Base-by-base conservation (phyloP, 2,113 vertebrate genomes). In the Peucedramus taeniatus region DNA sequence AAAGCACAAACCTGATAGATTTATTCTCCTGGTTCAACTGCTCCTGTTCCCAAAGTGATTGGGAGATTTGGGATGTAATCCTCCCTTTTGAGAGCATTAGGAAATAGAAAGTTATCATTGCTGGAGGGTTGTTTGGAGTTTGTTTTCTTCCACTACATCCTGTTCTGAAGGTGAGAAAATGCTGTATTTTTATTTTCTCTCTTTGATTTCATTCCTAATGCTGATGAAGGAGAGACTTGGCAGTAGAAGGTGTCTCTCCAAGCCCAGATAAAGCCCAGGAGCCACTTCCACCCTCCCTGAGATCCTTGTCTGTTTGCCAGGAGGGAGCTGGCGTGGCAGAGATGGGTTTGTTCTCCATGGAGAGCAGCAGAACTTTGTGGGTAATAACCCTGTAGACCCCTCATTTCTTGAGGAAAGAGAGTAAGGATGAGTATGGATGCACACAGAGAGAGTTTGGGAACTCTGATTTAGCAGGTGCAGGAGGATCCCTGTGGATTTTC, bases 51-150 rank as follows among this genome's bases (percentile, higher is more conserved):
- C 69, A 44, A 59, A 91, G 54, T 3, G 50, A 59, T 31, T 0
- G 4, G 2, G 83, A 81, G 89, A 81, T 96, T 81, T 87, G 86
- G 65, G 77, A 23, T 91, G 37, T 92, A 92, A 92, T 92, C 69
- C 80, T 81, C 68, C 45, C 44, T 49, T 94, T 81, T 70, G 53
- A 91, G 65, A 87, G 51, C 61, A 28, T 81, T 64, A 70, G 56
- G 65, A 71, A 56, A 23, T 13, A 59, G 23, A 42, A 84, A 47
- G 77, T 75, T 75, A 2, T 6, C 13, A 4, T 26, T 37, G 23
- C 77, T 59, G 60, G 82, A 78, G 56, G 50, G 24, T 50, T 81
- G 39, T 17, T 89, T 15, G 45, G 30, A 47, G 49, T 45, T 65
- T 0, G 0, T 87, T 86, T 93, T 56, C 31, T 66, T 79, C 15